Evolutionary conservation across 2,888 invertebrate genomes (phyloP).

Genomic region (Sturmia bella): DNA sequence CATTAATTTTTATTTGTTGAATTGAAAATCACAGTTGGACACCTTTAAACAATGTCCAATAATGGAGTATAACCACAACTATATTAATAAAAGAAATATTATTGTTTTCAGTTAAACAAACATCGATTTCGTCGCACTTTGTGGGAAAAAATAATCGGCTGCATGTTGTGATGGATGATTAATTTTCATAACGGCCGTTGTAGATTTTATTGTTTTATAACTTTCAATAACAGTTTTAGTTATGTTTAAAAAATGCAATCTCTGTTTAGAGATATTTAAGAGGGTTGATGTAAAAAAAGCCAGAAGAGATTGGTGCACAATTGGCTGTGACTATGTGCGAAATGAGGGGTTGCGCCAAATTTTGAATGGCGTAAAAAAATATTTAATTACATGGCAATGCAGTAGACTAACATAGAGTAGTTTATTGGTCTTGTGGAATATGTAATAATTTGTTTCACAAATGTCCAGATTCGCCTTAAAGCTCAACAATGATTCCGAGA

Average conservation of each 20-base stretch:
- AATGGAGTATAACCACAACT: slow-evolving; percentile 47
- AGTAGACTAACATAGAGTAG: no score
- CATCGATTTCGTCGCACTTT: slow-evolving; percentile 20
- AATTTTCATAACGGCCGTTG: slow-evolving; percentile 68
- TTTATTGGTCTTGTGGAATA: no score
- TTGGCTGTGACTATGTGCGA: slow-evolving; percentile 18
- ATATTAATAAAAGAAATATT: slow-evolving; percentile 34
- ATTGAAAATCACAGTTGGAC: slow-evolving; percentile 70
- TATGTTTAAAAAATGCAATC: slow-evolving; percentile 14
- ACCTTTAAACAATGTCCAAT: slow-evolving; percentile 61
- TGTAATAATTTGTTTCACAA: no score
- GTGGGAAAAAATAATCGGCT: not conserved
- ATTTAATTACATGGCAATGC: no score
- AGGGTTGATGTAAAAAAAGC: slow-evolving; percentile 22
- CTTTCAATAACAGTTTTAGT: slow-evolving; percentile 51
- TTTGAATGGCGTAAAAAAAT: slow-evolving; percentile 31
- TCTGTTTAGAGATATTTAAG: not conserved
- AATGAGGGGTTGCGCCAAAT: slow-evolving; percentile 33
- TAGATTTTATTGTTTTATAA: slow-evolving; percentile 65
- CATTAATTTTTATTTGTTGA: slow-evolving; percentile 63
- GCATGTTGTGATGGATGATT: slow-evolving; percentile 66
- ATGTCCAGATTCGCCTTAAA: no score
- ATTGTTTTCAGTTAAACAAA: slow-evolving; percentile 28
- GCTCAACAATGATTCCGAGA: no score
- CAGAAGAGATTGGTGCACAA: slow-evolving; percentile 23